These are phyloP conservation scores for Drosophila nigromelanica DNA, from an alignment of 1,140 invertebrate species.

Conservation along the genomic window DNA sequence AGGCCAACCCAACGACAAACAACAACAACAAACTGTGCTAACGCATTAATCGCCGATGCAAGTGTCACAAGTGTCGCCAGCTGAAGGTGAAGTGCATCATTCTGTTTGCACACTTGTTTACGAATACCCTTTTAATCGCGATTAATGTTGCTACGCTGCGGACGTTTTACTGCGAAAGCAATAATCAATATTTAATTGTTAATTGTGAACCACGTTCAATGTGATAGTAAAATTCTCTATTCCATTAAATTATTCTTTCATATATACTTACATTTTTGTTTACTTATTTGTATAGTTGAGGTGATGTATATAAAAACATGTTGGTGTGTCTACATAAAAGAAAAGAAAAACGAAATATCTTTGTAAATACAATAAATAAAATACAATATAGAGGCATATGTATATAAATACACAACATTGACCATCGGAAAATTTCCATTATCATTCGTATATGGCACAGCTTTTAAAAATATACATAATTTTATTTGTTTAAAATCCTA, in stretches of 20 bases:
- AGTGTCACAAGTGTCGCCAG: slow-evolving; percentile 52
- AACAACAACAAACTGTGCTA: slow-evolving; percentile 26
- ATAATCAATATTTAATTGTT: slow-evolving; percentile 47
- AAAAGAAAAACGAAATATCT: slow-evolving; percentile 3
- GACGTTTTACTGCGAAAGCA: slow-evolving; percentile 13
- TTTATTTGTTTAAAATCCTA: slow-evolving; percentile 1
- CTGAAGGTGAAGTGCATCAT: slow-evolving; percentile 57
- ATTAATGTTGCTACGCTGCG: slow-evolving; percentile 40
- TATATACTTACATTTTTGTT: neutral
- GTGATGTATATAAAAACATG: neutral
- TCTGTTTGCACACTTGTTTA: slow-evolving; percentile 24
- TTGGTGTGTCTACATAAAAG: too few relatives aligned
- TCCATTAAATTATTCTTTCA: slow-evolving; percentile 3
- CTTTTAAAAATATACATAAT: slow-evolving; percentile 2
- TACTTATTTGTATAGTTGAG: too few relatives aligned
- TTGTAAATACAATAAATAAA: neutral
- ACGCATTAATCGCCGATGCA: slow-evolving; percentile 37
- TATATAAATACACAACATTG: neutral
- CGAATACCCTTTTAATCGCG: slow-evolving; percentile 30
- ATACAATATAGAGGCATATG: neutral
- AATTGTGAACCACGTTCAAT: neutral
- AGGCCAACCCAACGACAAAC: slow-evolving; percentile 10
- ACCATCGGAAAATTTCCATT: slow-evolving; percentile 45
- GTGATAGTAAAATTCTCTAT: neutral
- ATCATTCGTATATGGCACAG: neutral